Evolutionary conservation across 2,113 vertebrate genomes (phyloP), one percentile per base, ranked within the genome.

Genomic region (Nanorana parkeri): DNA sequence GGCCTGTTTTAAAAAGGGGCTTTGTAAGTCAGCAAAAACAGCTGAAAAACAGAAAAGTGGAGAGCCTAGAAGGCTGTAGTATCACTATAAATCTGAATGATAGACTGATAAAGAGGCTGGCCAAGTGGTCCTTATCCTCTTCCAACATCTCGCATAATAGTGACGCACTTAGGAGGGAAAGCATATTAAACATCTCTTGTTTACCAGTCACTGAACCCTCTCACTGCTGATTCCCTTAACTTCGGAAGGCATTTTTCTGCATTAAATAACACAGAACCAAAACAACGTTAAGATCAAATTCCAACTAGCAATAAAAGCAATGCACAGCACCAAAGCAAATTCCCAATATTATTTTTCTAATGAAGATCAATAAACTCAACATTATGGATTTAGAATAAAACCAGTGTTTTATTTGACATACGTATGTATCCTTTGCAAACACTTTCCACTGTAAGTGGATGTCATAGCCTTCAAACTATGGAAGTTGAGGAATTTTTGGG

Each of bases 111-210:
- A 79, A 68, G 65, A 79, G 64, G 29, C 58, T 79, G 64, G 54
- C 65, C 77, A 68, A 79, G 77, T 68, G 77, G 77, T 68, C 65
- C 77, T 79, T 41, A 65, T 56, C 77, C 41, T 11, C 19, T 47
- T 67, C 63, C 63, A 24, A 19, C 65, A 79, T 79, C 54, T 54
- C 56, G 28, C 65, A 79, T 68, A 56, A 58, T 54, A 68, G 52
- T 79, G 63, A 68, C 77, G 52, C 77, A 68, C 76, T 67, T 67
- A 52, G 76, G 63, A 78, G 63, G 10, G 41, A 67, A 78, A 67
- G 60, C 36, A 52, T 65, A 13, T 24, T 65, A 65, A 64, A 26
- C 74, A 61, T 63, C 21, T 63, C 24, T 65, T 77, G 74, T 77
- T 77, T 65, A 77, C 36, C 32, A 51, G 23, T 47, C 74, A 64